Evolutionary conservation across 2,797 vertebrate species (phyloP), one percentile per base, ranked within the genome.

Genomic region (Sebastes iracundus): DNA sequence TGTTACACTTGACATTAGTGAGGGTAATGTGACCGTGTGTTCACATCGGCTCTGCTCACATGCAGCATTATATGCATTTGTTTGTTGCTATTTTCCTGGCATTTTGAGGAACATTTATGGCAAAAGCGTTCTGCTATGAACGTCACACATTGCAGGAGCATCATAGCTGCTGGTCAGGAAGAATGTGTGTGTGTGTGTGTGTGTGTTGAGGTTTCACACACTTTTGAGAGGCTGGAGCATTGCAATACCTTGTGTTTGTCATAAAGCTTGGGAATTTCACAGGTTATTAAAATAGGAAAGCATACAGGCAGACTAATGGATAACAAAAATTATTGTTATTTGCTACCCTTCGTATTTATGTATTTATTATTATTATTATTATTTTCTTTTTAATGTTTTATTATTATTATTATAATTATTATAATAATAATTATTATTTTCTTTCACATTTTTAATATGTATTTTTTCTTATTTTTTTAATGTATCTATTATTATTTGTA

Each of bases 1-100:
- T 89, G 80, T 81, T 72, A 28, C 80, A 78, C 81, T 82, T 81
- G 83, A 88, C 76, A n/a, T 76, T 0, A 42, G 63, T 2, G 59
- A 52, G 55, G 28, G 28, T 25, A 62, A 63, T 12, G 3, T 46
- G 49, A 84, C 66, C 35, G 0, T 23, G 46, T 4, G 42, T 64
- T 11, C 4, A 74, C 33, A 46, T 22, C 2, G 2, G 30, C 28
- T 52, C 18, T 7, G 23, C 46, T 42, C 0, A 20, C n/a, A 11
- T 23, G 69, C 38, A 70, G 62, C 49, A 5, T 7, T 12, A 1
- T 5, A 1, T 62, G 42, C 11, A 2, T 35, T 22, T 73, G 0
- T 5, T 20, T 25, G 12, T 12, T 11, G 32, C 20, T 42, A 22
- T 53, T 53, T 53, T 53, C 2, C n/a, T 22, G 20, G 52, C n/a